Percentiles rank a stretch among this genome's conserved stretches.
phyloP scores from a whole-genome alignment of 2,797 vertebrate genomes.

The Gymnopithys bicolor region DNA sequence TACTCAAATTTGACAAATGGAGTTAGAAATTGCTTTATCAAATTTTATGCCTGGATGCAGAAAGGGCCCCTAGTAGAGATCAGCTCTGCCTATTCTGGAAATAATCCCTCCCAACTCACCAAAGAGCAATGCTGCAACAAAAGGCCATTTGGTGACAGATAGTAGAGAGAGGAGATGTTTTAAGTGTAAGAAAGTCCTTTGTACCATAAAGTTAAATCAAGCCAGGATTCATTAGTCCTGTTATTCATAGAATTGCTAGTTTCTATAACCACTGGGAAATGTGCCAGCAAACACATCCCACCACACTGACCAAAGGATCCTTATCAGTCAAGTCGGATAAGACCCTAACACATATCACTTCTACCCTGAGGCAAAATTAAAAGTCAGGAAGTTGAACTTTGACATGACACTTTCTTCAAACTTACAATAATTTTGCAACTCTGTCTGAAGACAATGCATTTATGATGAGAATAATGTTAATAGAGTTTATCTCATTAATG shows the following conservation, averaged over 20 bases:
- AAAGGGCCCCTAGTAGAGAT: accelerated
- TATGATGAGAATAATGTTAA: not conserved
- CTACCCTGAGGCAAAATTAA: not conserved
- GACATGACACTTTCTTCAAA: not conserved
- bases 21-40: not conserved
- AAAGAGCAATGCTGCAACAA: not conserved
- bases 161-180: not conserved
- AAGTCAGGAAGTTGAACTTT: not conserved
- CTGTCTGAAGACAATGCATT: not conserved
- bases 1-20: not conserved
- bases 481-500: not conserved
- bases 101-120: not conserved
- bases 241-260: not conserved
- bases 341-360: not conserved
- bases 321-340: not conserved
- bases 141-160: not conserved
- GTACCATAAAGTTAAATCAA: not conserved
- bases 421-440: not conserved
- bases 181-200: not conserved
- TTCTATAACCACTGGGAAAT: not conserved
- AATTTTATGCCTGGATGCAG: not conserved
- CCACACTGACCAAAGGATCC: not conserved
- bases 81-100: not conserved
- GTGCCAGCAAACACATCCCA: not conserved
- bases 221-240: not conserved